Evolutionary conservation across 2,113 vertebrate genomes (phyloP), one percentile per base, ranked within the genome.

Genomic region (Scytalopus superciliaris): DNA sequence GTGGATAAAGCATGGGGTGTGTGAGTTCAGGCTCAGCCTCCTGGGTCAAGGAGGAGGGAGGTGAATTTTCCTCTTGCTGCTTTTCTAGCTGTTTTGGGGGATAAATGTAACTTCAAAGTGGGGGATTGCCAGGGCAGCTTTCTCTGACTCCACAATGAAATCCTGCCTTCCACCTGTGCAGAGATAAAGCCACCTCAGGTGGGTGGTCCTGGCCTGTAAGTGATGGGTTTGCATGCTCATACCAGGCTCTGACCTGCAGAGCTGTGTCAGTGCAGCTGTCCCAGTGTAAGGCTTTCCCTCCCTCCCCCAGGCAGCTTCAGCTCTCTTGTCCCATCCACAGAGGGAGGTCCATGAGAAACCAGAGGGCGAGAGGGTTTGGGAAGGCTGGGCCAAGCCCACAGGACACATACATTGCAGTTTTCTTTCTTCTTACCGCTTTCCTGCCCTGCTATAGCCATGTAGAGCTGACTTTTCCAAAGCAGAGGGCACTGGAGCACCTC

Each of bases 311-410:
- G 39, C 50, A 70, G 40, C 35, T 28, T 40, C 45, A 27, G 33
- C 14, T 11, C 49, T 37, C 23, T 31, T 52, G 25, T 10, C 33
- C 27, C 10, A 14, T 30, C 12, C 0, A 0, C 9, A 22, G 37
- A 50, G 33, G 45, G 42, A 49, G 13, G 24, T 52, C 19, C 9
- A 5, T 62, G 52, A 60, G 39, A 33, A 87, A 66, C 4, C 31
- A 39, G 24, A 44, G 60, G 31, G 53, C 3, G 18, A 28, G 24
- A 19, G 14, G 9, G 9, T 12, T 69, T 74, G 35, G 49, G 35
- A 78, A 87, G 39, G 44, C 24, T 2, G 1, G 64, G 10, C 66
- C 5, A 4, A 88, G 72, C 13, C 39, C n/a, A 42, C 52, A 63
- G 19, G 52, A 35, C 66, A 68, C 14, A 14, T 4, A 2, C 5